Conservation (phyloP, 2,888 invertebrate species). For the Cerastis rubricosa region DNA sequence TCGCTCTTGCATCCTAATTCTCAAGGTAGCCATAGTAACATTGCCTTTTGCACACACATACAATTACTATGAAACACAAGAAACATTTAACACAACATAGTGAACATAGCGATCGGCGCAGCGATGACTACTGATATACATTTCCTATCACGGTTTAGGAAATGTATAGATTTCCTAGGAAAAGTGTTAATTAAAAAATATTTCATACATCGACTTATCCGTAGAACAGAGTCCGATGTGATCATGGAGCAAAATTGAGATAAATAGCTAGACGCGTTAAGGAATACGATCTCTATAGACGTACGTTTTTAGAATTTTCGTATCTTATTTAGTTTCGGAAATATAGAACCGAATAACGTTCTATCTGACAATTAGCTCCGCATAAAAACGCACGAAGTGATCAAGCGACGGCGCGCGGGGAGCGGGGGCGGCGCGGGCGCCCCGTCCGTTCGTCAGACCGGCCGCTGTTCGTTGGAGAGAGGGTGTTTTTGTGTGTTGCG, state of each 20-base stretch:
- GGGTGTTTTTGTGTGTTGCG: not conserved
- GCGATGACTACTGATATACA: too few species aligned
- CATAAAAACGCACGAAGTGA: constrained; percentile 6
- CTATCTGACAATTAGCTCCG: constrained; percentile 21
- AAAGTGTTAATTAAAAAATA: too few species aligned
- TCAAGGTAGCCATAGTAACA: too few species aligned
- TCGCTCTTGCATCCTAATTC: too few species aligned
- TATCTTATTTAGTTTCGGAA: constrained; percentile 47
- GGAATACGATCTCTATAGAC: constrained; percentile 37
- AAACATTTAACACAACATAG: too few species aligned
- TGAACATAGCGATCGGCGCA: too few species aligned
- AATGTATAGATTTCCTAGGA: too few species aligned
- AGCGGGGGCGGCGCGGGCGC: not conserved
- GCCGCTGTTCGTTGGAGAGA: constrained; percentile 9
- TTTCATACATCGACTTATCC: constrained; percentile 41
- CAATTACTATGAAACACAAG: too few species aligned
- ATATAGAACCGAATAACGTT: constrained; percentile 48
- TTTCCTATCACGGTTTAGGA: too few species aligned
- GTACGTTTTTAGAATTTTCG: constrained; percentile 43
- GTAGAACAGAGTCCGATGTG: constrained; percentile 54
- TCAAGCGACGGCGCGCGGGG: not conserved
- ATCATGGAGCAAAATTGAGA: constrained; percentile 40
- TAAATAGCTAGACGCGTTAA: constrained; percentile 26
- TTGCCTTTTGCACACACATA: too few species aligned
- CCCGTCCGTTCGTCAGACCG: not conserved